Conservation (phyloP, 2,888 invertebrate species). For the Drosophila nigritarsus region DNA sequence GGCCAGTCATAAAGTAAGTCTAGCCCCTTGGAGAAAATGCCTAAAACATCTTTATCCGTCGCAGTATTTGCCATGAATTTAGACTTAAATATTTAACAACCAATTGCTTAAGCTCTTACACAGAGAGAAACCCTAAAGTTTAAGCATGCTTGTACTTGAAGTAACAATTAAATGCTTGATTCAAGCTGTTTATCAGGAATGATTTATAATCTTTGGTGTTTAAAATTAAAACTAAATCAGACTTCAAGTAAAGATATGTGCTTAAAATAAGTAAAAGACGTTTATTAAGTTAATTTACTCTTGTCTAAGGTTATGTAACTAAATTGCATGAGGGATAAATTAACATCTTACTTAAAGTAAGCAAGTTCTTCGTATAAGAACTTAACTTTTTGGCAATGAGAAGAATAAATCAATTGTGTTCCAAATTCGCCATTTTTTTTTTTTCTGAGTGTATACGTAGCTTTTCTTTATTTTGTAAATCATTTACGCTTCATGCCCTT, state of each 20-base stretch:
- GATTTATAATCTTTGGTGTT: background rate
- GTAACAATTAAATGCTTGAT: background rate
- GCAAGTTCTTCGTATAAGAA: background rate
- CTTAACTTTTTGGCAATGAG: background rate
- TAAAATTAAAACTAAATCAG: background rate
- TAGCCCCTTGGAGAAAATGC: constrained; percentile 3
- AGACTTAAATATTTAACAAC: constrained; percentile 71
- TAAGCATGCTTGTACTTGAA: rapidly evolving
- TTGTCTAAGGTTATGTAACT: background rate
- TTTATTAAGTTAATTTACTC: background rate
- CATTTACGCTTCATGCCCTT: constrained; percentile 62
- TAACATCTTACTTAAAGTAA: background rate
- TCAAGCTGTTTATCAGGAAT: background rate
- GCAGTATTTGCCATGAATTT: constrained; percentile 10
- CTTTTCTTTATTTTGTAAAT: constrained; percentile 42
- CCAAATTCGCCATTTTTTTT: background rate
- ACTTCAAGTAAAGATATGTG: background rate
- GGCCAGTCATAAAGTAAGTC: constrained; percentile 35
- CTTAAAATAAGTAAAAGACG: background rate
- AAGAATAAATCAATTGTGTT: background rate
- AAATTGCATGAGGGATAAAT: background rate
- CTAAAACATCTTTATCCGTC: background rate
- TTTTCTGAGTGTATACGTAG: background rate
- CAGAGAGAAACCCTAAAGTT: background rate
- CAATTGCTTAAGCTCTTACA: constrained; percentile 52